Evolutionary conservation across 1,140 invertebrate genomes (phyloP), one percentile per base, ranked within the genome.

Genomic region (Nylanderia fulva): DNA sequence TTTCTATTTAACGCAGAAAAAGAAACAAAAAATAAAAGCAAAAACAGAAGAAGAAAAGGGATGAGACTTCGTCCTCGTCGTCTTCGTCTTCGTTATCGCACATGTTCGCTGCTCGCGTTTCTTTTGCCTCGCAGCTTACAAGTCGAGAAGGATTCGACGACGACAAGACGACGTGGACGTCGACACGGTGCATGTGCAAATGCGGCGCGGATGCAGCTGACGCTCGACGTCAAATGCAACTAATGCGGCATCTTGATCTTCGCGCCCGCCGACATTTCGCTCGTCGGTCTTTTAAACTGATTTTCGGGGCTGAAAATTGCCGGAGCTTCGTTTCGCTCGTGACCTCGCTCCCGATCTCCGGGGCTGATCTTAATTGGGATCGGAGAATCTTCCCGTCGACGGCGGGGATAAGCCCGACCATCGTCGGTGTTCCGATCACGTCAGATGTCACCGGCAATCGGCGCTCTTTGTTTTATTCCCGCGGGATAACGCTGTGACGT

Each of bases 181-280:
- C 33, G 66, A 74, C 64, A 33, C 33, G 60, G n/a, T 33, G 69
- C 42, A 66, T 66, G 36, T 86, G 58, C 66, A 45, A 60, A 71
- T 60, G 72, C 86, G 89, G 1, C 89, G 91, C 89, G 90, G 83
- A 79, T 90, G 91, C 92, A 93, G 92, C 92, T 94, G 93, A 93
- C 91, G 92, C 90, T 89, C 89, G 86, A 92, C 88, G 93, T 94
- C 93, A 94, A 93, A 94, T 88, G 91, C 93, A 92, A 92, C 92
- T 92, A 93, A 92, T 92, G 93, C 90, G 89, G 89, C 90, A 90
- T 88, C 92, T 93, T 93, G 92, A 93, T 93, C 92, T n/a, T 93
- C 79, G 86, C 63, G 68, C 80, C 80, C 39, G 72, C 58, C 24
- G 56, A 33, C 76, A 39, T 79, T 60, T 54, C n/a, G 18, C 13